Evolutionary conservation across 1,140 invertebrate species (phyloP).

Genomic region (Tribolium castaneum): DNA sequence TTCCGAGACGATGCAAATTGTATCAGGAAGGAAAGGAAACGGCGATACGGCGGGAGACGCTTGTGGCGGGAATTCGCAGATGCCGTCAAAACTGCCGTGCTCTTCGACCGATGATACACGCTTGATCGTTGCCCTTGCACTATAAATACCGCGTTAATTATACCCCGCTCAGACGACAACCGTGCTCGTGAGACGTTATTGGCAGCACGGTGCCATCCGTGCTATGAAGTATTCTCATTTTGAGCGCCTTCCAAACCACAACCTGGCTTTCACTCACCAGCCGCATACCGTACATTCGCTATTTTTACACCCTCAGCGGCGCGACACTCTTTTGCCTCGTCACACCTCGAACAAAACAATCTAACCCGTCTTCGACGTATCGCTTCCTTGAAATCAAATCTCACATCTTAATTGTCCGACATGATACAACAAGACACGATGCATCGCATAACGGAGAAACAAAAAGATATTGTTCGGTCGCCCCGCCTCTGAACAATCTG

Average conservation of each 20-base stretch:
- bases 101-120: slow-evolving; percentile 19
- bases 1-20: slow-evolving; percentile 64
- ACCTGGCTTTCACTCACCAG: slow-evolving; percentile 55
- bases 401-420: not conserved
- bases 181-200: slow-evolving; percentile 57
- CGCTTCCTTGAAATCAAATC: not conserved
- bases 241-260: slow-evolving; percentile 55
- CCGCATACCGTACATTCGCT: slow-evolving; percentile 47
- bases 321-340: slow-evolving; percentile 33
- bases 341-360: not conserved
- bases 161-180: slow-evolving; percentile 59
- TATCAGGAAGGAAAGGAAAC: slow-evolving; percentile 61
- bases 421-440: not conserved
- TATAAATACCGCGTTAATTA: slow-evolving; percentile 61
- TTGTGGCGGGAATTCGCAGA: slow-evolving; percentile 30
- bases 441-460: not conserved
- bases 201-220: slow-evolving; percentile 53
- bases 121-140: slow-evolving; percentile 59
- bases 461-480: not conserved
- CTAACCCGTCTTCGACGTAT: not conserved
- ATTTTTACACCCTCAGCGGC: slow-evolving; percentile 43
- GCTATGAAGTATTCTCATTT: slow-evolving; percentile 56
- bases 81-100: slow-evolving; percentile 39
- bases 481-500: slow-evolving; percentile 9
- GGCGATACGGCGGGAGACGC: slow-evolving; percentile 19